Conservation (phyloP, 2,797 vertebrate genomes). For the Pseudochaenichthys georgianus region DNA sequence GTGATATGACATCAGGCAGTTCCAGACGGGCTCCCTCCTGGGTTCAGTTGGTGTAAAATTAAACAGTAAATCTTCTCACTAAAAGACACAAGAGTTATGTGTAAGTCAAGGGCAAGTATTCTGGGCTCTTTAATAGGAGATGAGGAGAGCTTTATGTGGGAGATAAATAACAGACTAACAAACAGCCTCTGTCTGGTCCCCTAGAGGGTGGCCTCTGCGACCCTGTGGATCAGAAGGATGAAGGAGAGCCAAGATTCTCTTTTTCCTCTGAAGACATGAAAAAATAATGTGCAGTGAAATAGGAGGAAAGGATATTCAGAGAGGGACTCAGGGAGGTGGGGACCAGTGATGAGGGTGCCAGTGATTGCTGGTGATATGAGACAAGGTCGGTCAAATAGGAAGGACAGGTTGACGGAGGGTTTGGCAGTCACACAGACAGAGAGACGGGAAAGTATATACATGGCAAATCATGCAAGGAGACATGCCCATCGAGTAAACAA, state of each 20-base stretch:
- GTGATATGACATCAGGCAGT: conserved; percentile 76
- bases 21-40: conserved; percentile 61
- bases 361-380: conserved; percentile 57
- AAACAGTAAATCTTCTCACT: conserved; percentile 79
- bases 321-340: conserved; percentile 55
- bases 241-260: conserved; percentile 71
- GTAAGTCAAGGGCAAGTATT: conserved; percentile 82
- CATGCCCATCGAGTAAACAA: conserved; percentile 12
- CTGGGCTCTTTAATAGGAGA: conserved; percentile 79
- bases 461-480: conserved; percentile 18
- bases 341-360: conserved; percentile 53
- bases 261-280: conserved; percentile 73
- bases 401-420: conserved; percentile 59
- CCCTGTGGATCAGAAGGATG: conserved; percentile 71
- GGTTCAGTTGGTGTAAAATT: conserved; percentile 76
- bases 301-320: conserved; percentile 60
- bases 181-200: conserved; percentile 76
- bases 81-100: conserved; percentile 81
- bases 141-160: conserved; percentile 81
- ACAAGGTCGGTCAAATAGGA: conserved; percentile 66
- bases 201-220: conserved; percentile 67
- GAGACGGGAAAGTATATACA: conserved; percentile 22
- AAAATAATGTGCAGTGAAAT: conserved; percentile 72
- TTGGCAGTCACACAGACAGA: conserved; percentile 32
- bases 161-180: conserved; percentile 84